Evolutionary conservation across 2,113 vertebrate genomes (phyloP).

Genomic region (Manacus vitellinus): DNA sequence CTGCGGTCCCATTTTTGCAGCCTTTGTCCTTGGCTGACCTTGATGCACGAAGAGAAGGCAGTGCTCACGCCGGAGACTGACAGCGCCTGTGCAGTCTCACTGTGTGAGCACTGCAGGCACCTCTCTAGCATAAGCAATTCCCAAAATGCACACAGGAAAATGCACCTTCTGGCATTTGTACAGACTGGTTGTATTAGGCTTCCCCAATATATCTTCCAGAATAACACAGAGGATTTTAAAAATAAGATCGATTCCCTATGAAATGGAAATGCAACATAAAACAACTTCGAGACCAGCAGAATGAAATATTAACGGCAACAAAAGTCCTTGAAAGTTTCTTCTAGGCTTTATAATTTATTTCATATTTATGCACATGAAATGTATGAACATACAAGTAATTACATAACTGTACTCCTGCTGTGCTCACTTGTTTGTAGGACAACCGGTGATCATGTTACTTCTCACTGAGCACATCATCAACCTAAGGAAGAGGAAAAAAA

Average conservation of each 20-base stretch:
- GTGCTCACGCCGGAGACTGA: fast-evolving
- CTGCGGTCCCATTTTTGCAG: fast-evolving
- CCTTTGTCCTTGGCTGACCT: conserved; percentile 13
- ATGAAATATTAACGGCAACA: background rate
- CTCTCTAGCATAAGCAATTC: fast-evolving
- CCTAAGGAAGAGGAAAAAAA: background rate
- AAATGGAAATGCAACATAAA: background rate
- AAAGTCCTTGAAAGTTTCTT: background rate
- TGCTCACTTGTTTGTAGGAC: background rate
- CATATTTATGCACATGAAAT: background rate
- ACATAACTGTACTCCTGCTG: background rate
- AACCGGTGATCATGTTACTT: background rate
- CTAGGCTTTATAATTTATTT: conserved; percentile 46
- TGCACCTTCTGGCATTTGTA: background rate
- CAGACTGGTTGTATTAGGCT: background rate
- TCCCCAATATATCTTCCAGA: background rate
- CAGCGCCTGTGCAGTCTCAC: fast-evolving
- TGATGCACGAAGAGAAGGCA: fast-evolving
- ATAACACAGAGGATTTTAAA: background rate
- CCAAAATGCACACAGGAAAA: background rate
- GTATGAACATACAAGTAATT: background rate
- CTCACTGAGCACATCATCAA: background rate
- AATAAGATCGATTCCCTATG: background rate
- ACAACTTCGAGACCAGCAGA: background rate
- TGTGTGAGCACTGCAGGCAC: fast-evolving